Evolutionary conservation across 2,888 invertebrate species (phyloP).

Genomic region (Cylloceria caligata): DNA sequence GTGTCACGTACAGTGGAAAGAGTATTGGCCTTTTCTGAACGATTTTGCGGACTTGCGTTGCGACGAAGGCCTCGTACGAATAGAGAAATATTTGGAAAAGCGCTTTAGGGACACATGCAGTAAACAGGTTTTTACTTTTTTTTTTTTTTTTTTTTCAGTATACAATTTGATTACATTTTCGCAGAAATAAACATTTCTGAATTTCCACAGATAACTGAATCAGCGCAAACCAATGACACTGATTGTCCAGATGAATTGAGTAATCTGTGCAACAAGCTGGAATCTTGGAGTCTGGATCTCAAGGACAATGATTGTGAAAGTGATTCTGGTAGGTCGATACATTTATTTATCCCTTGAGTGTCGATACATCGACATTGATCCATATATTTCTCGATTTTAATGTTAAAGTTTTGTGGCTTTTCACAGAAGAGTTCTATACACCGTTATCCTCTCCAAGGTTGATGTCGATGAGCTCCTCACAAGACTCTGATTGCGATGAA

Average conservation of each 20-base stretch:
- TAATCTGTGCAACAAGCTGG: slow-evolving; percentile 70
- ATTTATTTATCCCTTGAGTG: background rate
- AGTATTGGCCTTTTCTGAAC: slow-evolving; percentile 96
- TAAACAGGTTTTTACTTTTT: slow-evolving; percentile 31
- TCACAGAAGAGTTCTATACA: slow-evolving; percentile 86
- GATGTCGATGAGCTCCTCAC: slow-evolving; percentile 77
- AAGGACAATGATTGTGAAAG: slow-evolving; percentile 63
- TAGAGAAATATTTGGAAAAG: slow-evolving; percentile 91
- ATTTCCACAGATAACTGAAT: slow-evolving; percentile 57
- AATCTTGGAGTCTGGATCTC: slow-evolving; percentile 66
- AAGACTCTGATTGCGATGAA: slow-evolving; percentile 80
- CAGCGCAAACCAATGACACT: slow-evolving; percentile 37
- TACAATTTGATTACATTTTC: background rate
- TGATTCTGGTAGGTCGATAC: slow-evolving; percentile 62
- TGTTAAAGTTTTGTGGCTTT: slow-evolving; percentile 47
- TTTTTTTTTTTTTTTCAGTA: background rate
- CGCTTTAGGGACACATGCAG: slow-evolving; percentile 82
- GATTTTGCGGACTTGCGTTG: slow-evolving; percentile 92
- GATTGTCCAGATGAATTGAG: slow-evolving; percentile 70
- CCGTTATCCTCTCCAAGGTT: slow-evolving; percentile 86
- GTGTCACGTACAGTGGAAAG: slow-evolving; percentile 93
- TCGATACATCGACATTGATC: no score
- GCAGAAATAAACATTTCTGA: background rate
- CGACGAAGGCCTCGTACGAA: slow-evolving; percentile 89
- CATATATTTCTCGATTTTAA: no score